phyloP scores from a whole-genome alignment of 1,140 invertebrate species.

The Tachypleus tridentatus region DNA sequence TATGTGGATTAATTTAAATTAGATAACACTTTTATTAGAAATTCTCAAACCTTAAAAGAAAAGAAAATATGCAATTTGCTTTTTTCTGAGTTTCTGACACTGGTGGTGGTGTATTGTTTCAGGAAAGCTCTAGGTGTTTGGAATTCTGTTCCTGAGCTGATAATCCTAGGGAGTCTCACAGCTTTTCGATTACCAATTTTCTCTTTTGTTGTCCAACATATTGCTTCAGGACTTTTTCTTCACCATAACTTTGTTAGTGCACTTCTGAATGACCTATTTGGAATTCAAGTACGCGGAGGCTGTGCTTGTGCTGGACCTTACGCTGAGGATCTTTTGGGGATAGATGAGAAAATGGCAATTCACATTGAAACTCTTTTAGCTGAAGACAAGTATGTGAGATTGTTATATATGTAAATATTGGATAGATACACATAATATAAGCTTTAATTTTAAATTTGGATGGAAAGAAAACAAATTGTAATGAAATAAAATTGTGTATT shows the following conservation, averaged over 20 bases:
- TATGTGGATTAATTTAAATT: too few species aligned
- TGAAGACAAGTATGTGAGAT: constrained; percentile 48
- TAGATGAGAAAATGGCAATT: constrained; percentile 56
- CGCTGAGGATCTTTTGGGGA: constrained; percentile 70
- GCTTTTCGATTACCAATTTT: constrained; percentile 63
- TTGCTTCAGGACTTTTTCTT: constrained; percentile 56
- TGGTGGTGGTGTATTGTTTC: constrained; percentile 26
- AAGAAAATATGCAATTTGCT: too few species aligned
- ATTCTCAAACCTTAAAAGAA: too few species aligned
- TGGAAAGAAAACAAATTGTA: too few species aligned
- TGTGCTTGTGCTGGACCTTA: constrained; percentile 75
- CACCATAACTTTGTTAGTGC: constrained; percentile 84
- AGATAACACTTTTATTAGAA: too few species aligned
- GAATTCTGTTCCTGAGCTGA: constrained; percentile 56
- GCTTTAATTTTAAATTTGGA: too few species aligned
- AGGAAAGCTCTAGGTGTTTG: constrained; percentile 24
- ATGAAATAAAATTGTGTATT: too few species aligned
- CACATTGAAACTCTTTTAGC: constrained; percentile 61
- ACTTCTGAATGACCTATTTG: constrained; percentile 81
- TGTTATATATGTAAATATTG: too few species aligned
- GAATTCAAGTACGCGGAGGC: constrained; percentile 75
- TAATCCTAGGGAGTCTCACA: constrained; percentile 58
- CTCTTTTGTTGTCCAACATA: constrained; percentile 72
- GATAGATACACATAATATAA: too few species aligned
- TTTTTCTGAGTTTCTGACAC: too few species aligned